Conservation (phyloP, 64 coral and sea anemone genomes). For the Dendronephthya gigantea region DNA sequence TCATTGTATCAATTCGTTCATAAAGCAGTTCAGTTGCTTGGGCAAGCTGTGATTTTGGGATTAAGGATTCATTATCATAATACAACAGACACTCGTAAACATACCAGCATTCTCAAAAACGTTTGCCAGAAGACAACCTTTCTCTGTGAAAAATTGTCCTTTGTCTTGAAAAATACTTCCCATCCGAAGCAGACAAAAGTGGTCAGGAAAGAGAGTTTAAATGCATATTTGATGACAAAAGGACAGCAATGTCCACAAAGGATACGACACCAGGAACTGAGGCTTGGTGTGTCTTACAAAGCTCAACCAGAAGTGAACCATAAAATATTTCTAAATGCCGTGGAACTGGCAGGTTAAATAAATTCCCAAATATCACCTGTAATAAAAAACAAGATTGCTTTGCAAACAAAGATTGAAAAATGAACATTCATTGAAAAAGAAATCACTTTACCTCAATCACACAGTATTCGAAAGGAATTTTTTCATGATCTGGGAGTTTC, state of each 20-base stretch:
- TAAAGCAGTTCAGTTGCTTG: conserved; percentile 88
- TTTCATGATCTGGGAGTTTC: not conserved
- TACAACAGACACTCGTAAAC: no score
- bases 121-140: no score
- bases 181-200: no score
- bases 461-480: not conserved
- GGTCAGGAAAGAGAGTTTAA: no score
- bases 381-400: not conserved
- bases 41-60: conserved; percentile 44
- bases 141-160: no score
- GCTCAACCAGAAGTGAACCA: conserved; percentile 76
- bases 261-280: conserved; percentile 94
- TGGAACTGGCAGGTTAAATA: conserved; percentile 66
- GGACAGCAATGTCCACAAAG: conserved; percentile 4
- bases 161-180: no score
- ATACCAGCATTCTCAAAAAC: no score
- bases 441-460: not conserved
- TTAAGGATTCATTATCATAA: no score
- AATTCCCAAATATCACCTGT: conserved; percentile 85
- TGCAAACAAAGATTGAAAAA: not conserved
- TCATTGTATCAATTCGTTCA: conserved; percentile 89
- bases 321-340: conserved; percentile 69
- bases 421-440: no score
- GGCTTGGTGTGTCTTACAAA: conserved; percentile 66
- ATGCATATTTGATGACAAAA: no score